phyloP scores from a whole-genome alignment of 2,888 invertebrate genomes.

The Eupithecia insigniata region DNA sequence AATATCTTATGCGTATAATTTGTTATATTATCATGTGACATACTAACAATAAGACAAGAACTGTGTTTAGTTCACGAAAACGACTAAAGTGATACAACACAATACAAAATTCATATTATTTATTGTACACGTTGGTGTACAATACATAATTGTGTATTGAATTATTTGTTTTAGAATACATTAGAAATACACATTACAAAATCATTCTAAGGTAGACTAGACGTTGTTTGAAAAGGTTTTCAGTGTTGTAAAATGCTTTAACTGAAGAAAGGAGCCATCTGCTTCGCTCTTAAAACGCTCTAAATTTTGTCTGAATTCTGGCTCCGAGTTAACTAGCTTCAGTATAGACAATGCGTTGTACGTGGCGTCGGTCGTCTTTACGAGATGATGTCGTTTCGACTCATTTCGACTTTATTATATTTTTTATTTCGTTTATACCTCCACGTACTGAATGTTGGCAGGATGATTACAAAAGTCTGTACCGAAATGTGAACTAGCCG shows the following conservation, averaged over 20 bases:
- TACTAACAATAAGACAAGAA: not conserved
- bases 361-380: constrained; percentile 6
- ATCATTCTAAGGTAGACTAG: not conserved
- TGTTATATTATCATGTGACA: not conserved
- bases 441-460: not conserved
- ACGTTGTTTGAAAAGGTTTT: not conserved
- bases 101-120: too few species aligned
- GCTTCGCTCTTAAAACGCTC: constrained; percentile 39
- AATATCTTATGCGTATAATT: not conserved
- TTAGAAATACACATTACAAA: too few species aligned
- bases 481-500: not conserved
- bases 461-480: not conserved
- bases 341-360: constrained; percentile 8
- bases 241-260: constrained; percentile 25
- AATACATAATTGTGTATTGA: too few species aligned
- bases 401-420: not conserved
- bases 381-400: constrained; percentile 4
- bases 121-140: too few species aligned
- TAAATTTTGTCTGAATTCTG: constrained; percentile 30
- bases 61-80: not conserved
- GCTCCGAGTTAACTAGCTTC: constrained; percentile 25
- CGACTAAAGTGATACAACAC: not conserved
- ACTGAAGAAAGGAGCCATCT: constrained; percentile 48
- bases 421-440: not conserved
- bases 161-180: too few species aligned